Base-by-base conservation (phyloP, 2,797 vertebrate genomes). In the Onychomys torridus region DNA sequence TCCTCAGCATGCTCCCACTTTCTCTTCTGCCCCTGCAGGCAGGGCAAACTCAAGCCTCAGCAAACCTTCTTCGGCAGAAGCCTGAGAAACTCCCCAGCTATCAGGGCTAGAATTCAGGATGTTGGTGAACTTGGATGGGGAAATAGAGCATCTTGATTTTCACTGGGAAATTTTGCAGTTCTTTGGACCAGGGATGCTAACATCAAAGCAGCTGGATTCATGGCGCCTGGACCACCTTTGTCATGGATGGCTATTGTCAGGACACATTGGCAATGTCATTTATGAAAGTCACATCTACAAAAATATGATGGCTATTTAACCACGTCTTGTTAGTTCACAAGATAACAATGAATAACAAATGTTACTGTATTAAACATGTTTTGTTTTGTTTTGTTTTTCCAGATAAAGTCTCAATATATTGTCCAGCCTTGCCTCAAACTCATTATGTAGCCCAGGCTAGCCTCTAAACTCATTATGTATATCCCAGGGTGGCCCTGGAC, bases 161-260 rank as follows among this genome's bases (percentile, higher is more conserved):
- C 55, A 69, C 49, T 12, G 43, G 32, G 77, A 86, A 85, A 94
- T 46, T 29, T 9, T 86, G 90, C 77, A 37, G 82, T 76, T 92
- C 69, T 78, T 61, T 75, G 59, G 4, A 6, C 6, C 29, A 32
- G 57, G 49, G 87, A 37, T 37, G 57, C 61, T 88, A 90, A 69
- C 37, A 27, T 21, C 59, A 43, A 37, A 59, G 25, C 25, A 21
- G 78, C 27, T 4, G 0, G 0, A 19, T 29, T 13, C 40, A 63
- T 43, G 7, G 13, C 12, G 11, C 65, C 25, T 71, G 43, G 29
- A 9, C 34, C 27, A 21, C 23, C 71, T 52, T 59, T 76, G n/a
- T 55, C 67, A 40, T 13, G 4, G 52, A 25, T 0, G 32, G 61
- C 6, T 10, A 16, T 76, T 67, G 79, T 78, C 49, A 71, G 3